These are phyloP conservation scores for Phataginus tricuspis DNA, from an alignment of 2,797 vertebrate species.

Conservation along the genomic window DNA sequence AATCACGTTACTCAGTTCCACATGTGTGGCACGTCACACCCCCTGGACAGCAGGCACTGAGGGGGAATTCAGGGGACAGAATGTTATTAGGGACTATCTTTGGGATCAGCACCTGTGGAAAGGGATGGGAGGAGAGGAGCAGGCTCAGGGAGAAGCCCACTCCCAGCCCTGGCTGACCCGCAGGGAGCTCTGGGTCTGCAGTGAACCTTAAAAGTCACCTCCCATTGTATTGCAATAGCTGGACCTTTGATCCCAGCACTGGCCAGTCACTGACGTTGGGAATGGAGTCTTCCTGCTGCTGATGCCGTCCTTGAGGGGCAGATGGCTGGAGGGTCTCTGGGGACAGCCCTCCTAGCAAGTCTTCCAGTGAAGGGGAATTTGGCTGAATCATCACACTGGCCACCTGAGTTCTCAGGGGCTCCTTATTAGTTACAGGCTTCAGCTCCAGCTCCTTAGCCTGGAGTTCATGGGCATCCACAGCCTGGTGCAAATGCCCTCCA, in stretches of 20 bases:
- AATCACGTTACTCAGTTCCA: not conserved
- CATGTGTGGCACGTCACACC: accelerated
- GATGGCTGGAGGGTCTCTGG: not conserved
- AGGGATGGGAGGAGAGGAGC: accelerated
- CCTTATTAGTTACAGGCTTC: not conserved
- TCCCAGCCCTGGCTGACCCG: accelerated
- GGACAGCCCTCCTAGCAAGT: not conserved
- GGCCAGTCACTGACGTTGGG: accelerated
- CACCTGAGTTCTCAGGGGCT: not conserved
- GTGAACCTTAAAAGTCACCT: not conserved
- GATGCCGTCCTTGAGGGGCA: not conserved
- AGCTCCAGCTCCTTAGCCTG: not conserved
- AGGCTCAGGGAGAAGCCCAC: not conserved
- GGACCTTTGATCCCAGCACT: not conserved
- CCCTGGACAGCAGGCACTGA: not conserved
- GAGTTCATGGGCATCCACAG: not conserved
- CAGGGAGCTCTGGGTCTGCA: not conserved
- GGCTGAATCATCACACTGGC: not conserved
- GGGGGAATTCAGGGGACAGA: not conserved
- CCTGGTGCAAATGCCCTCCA: not conserved
- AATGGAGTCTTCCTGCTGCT: not conserved
- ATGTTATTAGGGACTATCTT: not conserved
- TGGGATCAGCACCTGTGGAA: too few relatives aligned
- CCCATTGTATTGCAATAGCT: not conserved
- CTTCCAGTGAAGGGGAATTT: not conserved